These are phyloP conservation scores for Rhabdomys pumilio DNA, from an alignment of 2,797 vertebrate genomes.

Conservation along the genomic window DNA sequence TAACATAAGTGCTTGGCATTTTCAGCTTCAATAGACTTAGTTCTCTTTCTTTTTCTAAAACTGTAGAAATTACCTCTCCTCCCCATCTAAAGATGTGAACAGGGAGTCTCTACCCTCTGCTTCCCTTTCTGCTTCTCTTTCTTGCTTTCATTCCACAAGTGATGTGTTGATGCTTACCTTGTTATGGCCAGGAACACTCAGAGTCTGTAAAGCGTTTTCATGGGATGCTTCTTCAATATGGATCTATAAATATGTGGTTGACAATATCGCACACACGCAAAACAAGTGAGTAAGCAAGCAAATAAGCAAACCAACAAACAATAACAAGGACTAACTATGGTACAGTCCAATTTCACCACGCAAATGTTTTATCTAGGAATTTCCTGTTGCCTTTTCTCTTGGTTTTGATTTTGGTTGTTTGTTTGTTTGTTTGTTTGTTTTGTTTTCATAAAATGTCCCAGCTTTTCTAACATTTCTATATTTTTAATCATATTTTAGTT, in stretches of 20 bases:
- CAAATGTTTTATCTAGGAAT: neutral
- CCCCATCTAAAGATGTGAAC: neutral
- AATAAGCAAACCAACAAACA: neutral
- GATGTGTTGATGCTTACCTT: neutral
- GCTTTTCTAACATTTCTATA: neutral
- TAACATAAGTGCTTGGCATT: neutral
- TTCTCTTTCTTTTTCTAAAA: slow-evolving; percentile 13
- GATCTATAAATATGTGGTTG: slow-evolving; percentile 18
- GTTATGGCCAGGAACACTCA: neutral
- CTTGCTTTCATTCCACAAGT: neutral
- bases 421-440: neutral
- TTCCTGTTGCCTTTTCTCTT: slow-evolving; percentile 21
- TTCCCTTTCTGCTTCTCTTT: neutral
- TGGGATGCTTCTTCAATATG: slow-evolving; percentile 24
- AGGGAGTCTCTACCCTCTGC: neutral
- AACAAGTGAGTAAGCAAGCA: neutral
- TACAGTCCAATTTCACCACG: neutral
- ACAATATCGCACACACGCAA: neutral
- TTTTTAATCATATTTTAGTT: slow-evolving; percentile 29
- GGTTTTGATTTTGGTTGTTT: slow-evolving; percentile 9
- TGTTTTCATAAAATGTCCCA: neutral
- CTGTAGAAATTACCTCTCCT: neutral
- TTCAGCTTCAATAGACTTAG: neutral
- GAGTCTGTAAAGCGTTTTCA: neutral
- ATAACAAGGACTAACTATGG: neutral